A percentile compares a stretch with the other conserved stretches of the same genome.
Conservation (phyloP, 2,888 invertebrate genomes). For the Ptilodon capucinus region DNA sequence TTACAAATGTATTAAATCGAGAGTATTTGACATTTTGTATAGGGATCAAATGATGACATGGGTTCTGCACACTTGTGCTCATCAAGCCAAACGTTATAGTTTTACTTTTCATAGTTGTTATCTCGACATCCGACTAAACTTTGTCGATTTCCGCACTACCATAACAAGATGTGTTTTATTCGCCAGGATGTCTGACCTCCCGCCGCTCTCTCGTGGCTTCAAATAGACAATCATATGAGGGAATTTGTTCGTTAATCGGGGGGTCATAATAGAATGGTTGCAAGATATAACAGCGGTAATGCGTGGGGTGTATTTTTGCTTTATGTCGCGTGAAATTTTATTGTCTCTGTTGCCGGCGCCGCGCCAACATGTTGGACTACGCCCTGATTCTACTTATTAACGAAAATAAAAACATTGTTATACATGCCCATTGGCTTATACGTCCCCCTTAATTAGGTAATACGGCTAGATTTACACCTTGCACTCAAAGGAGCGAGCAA, state of each 20-base stretch:
- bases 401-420: background rate
- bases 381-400: conserved; percentile 9
- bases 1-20: too few relatives aligned
- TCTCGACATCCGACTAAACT: conserved; percentile 66
- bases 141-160: conserved; percentile 68
- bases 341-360: conserved; percentile 58
- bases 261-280: conserved; percentile 56
- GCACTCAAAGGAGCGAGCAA: too few relatives aligned
- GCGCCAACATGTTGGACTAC: conserved; percentile 26
- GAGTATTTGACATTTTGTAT: too few relatives aligned
- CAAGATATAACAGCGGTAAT: conserved; percentile 65
- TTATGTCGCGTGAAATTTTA: conserved; percentile 82
- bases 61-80: conserved; percentile 7
- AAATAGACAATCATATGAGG: conserved; percentile 9
- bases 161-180: conserved; percentile 72
- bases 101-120: conserved; percentile 70
- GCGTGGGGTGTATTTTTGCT: conserved; percentile 81
- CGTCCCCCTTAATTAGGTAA: background rate
- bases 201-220: conserved; percentile 10
- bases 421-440: background rate
- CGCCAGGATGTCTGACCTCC: conserved; percentile 46
- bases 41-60: too few relatives aligned
- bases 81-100: conserved; percentile 53
- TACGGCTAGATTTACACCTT: too few relatives aligned
- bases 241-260: conserved; percentile 20